Percentiles rank a stretch among this genome's conserved stretches.
phyloP scores from a whole-genome alignment of 1,140 invertebrate species.

The Vanessa tameamea region DNA sequence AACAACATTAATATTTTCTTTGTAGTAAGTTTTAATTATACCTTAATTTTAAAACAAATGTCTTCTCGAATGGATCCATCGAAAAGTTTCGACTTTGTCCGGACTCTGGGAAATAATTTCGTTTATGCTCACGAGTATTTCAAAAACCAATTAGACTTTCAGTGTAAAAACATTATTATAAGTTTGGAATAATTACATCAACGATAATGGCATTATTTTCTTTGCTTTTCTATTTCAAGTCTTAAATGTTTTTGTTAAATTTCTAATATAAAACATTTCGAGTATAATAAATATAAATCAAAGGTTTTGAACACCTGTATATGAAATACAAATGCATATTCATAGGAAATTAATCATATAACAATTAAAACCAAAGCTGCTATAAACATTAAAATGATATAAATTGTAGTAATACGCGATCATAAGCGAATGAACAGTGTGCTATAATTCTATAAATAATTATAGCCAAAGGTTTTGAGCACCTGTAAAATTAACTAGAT shows the following conservation, averaged over 20 bases:
- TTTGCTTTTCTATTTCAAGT: not conserved
- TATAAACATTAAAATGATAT: too few relatives aligned
- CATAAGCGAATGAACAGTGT: too few relatives aligned
- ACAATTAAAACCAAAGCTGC: too few relatives aligned
- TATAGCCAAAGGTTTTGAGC: too few relatives aligned
- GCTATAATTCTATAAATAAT: too few relatives aligned
- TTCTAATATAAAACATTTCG: too few relatives aligned
- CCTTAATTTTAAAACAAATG: not conserved
- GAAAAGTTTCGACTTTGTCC: constrained; percentile 1
- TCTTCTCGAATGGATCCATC: not conserved
- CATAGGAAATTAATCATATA: too few relatives aligned
- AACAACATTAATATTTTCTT: not conserved
- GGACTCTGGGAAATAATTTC: not conserved
- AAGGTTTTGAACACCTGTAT: too few relatives aligned
- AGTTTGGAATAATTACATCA: not conserved
- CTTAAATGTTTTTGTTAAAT: not conserved
- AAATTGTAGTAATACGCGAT: too few relatives aligned
- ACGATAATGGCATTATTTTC: not conserved
- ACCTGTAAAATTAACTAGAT: too few relatives aligned
- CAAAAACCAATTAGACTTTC: not conserved
- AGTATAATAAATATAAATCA: too few relatives aligned
- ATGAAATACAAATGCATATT: too few relatives aligned
- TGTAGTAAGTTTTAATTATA: not conserved
- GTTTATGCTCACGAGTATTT: not conserved
- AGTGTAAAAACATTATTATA: not conserved